Percentiles rank a stretch among this genome's conserved stretches.
phyloP scores from a whole-genome alignment of 1,140 invertebrate genomes.

The Micrasema minimum region DNA sequence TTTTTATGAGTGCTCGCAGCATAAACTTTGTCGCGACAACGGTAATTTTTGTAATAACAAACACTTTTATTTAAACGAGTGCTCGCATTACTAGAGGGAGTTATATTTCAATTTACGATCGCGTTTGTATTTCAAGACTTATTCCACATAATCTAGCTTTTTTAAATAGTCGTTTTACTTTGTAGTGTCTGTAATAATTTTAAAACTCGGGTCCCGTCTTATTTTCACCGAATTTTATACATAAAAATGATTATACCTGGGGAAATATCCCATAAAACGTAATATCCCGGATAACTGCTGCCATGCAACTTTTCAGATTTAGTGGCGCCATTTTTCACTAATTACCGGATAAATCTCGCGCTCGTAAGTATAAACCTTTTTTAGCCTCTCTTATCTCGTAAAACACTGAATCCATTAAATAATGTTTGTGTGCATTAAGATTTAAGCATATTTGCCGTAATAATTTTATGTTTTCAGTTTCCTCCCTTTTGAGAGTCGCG shows the following conservation, averaged over 20 bases:
- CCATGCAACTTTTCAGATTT: constrained; percentile 18
- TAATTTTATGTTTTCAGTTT: no score
- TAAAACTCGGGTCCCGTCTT: no score
- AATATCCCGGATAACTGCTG: neutral
- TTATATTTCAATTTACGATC: constrained; percentile 11
- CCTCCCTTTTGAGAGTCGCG: no score
- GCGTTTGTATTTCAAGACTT: no score
- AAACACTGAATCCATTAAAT: constrained; percentile 19
- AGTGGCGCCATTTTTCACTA: constrained; percentile 4
- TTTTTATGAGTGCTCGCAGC: constrained; percentile 34
- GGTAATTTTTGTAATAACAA: constrained; percentile 22
- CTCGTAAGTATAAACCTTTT: constrained; percentile 14
- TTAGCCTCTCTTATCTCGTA: constrained; percentile 4
- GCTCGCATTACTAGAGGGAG: neutral
- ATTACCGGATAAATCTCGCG: constrained; percentile 21
- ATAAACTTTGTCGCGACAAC: constrained; percentile 31
- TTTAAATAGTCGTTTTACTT: no score
- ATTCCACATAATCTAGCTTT: no score
- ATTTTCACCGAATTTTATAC: no score
- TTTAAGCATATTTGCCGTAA: no score
- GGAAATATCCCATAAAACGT: constrained; percentile 7
- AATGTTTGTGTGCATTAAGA: constrained; percentile 1
- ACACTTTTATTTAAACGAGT: constrained; percentile 14
- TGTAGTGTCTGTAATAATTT: no score
- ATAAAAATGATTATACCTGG: neutral